Evolutionary conservation across 2,113 vertebrate species (phyloP).

Genomic region (Stictonetta naevosa): DNA sequence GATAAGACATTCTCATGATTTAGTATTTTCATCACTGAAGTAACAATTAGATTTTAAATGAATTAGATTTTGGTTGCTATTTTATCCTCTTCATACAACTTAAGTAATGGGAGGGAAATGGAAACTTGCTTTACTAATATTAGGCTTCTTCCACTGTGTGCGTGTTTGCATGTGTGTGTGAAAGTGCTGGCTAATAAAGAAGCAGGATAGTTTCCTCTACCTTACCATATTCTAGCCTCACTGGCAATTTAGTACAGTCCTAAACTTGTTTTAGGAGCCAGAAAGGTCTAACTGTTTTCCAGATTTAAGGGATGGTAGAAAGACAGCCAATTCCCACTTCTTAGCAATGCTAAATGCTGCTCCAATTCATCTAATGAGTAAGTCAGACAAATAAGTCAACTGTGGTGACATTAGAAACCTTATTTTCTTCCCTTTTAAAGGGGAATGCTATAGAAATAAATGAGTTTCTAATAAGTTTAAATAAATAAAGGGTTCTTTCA

Average conservation of each 20-base stretch:
- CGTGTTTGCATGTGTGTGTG: background rate
- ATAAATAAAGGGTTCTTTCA: background rate
- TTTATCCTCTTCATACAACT: background rate
- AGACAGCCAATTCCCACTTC: background rate
- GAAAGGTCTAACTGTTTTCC: constrained; percentile 38
- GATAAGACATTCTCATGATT: constrained; percentile 1
- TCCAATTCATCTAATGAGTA: constrained; percentile 18
- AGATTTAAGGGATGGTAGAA: background rate
- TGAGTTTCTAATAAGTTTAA: background rate
- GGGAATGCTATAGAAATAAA: background rate
- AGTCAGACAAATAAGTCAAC: constrained; percentile 27
- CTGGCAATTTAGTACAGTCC: background rate
- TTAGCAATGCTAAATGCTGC: background rate
- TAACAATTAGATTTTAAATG: background rate
- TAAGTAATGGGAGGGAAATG: background rate
- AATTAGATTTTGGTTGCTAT: background rate
- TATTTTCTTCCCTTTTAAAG: constrained; percentile 8
- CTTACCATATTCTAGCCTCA: constrained; percentile 17
- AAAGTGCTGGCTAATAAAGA: background rate
- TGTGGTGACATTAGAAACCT: background rate
- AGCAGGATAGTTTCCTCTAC: background rate
- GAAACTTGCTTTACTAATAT: background rate
- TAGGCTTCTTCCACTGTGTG: background rate
- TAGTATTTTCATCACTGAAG: constrained; percentile 1
- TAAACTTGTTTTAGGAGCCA: background rate